Conservation (phyloP, 2,888 invertebrate genomes). For the Quadroppia sp. region DNA sequence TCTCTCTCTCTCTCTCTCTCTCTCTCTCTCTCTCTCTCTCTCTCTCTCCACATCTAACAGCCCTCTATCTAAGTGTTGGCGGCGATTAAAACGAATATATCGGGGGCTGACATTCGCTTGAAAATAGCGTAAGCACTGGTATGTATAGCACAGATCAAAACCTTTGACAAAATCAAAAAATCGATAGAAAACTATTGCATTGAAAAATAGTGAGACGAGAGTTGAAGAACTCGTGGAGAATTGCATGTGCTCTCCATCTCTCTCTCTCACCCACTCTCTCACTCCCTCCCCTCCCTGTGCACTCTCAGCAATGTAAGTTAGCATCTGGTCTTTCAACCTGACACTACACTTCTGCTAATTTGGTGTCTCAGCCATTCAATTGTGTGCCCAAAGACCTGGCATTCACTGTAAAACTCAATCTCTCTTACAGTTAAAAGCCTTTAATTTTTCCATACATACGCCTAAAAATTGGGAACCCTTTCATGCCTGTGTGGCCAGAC, state of each 20-base stretch:
- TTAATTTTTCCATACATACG: too few species aligned
- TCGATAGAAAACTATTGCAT: conserved; percentile 22
- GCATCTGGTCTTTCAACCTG: conserved; percentile 29
- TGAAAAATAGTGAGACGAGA: conserved; percentile 11
- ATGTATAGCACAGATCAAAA: neutral
- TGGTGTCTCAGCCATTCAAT: conserved; percentile 20
- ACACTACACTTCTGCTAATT: conserved; percentile 28
- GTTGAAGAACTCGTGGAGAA: neutral
- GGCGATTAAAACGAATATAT: conserved; percentile 27
- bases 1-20: conserved; percentile 20
- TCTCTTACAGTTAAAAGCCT: neutral
- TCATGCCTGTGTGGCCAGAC: too few species aligned
- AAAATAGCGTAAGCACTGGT: neutral
- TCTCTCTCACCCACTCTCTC: too few species aligned
- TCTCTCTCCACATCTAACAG: neutral
- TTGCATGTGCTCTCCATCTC: neutral
- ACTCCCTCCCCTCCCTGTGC: neutral
- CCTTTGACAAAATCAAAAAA: conserved; percentile 26
- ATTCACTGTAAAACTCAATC: neutral
- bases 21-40: conserved; percentile 16
- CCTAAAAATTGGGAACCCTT: too few species aligned
- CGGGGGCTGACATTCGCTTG: conserved; percentile 16
- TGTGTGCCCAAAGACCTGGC: too few species aligned
- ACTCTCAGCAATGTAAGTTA: conserved; percentile 4
- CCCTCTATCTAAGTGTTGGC: conserved; percentile 11